Evolutionary conservation across 2,113 vertebrate species (phyloP).

Genomic region (Hucho hucho): DNA sequence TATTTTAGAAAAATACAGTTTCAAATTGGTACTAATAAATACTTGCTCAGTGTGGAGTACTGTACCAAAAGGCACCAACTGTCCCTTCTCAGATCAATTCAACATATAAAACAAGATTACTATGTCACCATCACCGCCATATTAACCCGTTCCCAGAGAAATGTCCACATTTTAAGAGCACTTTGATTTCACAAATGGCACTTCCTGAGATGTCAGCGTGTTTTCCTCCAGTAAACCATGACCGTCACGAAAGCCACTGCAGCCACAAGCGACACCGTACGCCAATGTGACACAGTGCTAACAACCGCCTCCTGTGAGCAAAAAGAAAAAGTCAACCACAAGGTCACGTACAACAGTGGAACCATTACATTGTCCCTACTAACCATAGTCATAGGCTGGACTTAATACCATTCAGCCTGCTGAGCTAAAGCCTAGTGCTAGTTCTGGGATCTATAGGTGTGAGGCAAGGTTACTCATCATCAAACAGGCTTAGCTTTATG

Average conservation of each 20-base stretch:
- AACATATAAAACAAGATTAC: neutral
- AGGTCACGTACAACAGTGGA: neutral
- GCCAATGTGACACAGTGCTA: conserved; percentile 63
- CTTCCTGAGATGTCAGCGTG: conserved; percentile 44
- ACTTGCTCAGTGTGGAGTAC: conserved; percentile 1
- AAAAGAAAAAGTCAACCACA: neutral
- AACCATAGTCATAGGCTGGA: no score
- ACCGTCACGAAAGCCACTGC: conserved; percentile 62
- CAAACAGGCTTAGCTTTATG: no score
- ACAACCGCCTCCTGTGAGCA: conserved; percentile 63
- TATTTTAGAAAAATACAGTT: neutral
- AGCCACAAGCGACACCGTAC: conserved; percentile 56
- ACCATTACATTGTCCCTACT: neutral
- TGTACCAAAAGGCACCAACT: neutral
- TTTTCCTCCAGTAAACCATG: conserved; percentile 67
- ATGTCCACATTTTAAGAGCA: neutral
- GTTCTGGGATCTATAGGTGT: no score
- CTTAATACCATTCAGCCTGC: no score
- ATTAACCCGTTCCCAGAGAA: neutral
- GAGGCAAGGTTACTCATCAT: no score
- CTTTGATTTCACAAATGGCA: neutral
- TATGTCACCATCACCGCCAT: neutral
- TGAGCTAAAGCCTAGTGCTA: no score
- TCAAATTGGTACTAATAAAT: conserved; percentile 5
- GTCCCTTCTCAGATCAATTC: neutral